phyloP scores from a whole-genome alignment of 2,113 vertebrate species.

The Catharus minimus region DNA sequence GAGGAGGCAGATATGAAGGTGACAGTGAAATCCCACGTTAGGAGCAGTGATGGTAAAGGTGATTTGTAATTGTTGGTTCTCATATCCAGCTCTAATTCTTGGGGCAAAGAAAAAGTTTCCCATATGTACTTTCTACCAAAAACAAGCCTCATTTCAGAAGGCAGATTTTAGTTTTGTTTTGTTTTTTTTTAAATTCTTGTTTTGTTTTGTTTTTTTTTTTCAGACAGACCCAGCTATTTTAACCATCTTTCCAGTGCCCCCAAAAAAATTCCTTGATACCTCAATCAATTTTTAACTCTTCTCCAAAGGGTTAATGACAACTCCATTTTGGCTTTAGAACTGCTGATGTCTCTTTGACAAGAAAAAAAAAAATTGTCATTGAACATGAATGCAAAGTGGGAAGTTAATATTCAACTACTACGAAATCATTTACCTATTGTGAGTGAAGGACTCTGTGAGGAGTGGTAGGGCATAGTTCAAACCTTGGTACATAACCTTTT shows the following conservation, averaged over 20 bases:
- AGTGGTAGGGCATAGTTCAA: background rate
- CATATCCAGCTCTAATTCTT: background rate
- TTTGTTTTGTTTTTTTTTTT: background rate
- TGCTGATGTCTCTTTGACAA: background rate
- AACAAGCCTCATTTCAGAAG: background rate
- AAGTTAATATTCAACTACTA: conserved; percentile 19
- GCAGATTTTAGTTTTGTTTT: background rate
- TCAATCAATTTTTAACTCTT: background rate
- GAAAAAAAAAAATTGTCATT: background rate
- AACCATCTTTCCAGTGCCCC: background rate
- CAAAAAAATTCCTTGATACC: background rate
- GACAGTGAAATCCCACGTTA: background rate
- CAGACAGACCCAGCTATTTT: background rate
- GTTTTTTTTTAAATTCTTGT: background rate
- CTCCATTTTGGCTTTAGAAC: background rate
- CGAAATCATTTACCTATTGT: conserved; percentile 18
- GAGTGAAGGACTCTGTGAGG: background rate
- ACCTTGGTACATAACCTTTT: background rate
- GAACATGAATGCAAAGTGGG: background rate
- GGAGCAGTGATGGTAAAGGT: background rate
- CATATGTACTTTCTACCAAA: background rate
- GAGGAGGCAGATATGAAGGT: background rate
- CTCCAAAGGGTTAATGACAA: background rate
- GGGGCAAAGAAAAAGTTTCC: background rate
- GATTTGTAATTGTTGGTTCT: background rate